These are phyloP conservation scores for Macheiramphus alcinus DNA, from an alignment of 2,113 vertebrate genomes.

Conservation along the genomic window DNA sequence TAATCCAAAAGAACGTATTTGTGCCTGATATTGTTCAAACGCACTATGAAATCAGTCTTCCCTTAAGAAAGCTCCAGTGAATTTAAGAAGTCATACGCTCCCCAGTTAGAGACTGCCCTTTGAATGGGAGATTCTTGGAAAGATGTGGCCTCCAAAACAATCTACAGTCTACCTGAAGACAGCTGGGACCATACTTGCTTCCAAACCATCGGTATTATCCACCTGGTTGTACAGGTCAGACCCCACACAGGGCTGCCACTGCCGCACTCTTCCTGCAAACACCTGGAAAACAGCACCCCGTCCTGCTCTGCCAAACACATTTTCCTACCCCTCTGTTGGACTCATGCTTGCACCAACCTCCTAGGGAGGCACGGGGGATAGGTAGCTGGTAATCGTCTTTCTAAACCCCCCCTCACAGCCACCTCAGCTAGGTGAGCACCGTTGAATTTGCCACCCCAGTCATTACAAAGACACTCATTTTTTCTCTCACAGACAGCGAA, in stretches of 20 bases:
- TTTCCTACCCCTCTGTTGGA: background rate
- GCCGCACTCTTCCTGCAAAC: background rate
- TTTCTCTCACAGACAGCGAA: background rate
- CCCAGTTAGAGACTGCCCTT: background rate
- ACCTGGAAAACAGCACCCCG: background rate
- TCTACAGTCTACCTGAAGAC: background rate
- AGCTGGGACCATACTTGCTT: background rate
- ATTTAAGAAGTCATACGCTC: background rate
- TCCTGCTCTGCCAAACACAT: rapidly evolving
- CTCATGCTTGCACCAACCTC: background rate
- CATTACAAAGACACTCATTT: background rate
- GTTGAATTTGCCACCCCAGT: background rate
- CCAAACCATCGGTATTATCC: background rate
- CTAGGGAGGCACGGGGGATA: background rate
- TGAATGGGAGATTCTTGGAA: background rate
- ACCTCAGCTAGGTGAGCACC: background rate
- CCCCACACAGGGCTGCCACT: background rate
- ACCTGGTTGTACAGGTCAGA: background rate
- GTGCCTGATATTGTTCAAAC: background rate
- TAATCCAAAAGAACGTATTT: background rate
- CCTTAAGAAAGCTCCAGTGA: background rate
- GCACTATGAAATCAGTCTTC: background rate
- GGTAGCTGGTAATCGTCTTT: background rate
- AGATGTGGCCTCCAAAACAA: background rate
- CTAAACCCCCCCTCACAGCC: background rate